Conservation (phyloP, 2,888 invertebrate species). For the Drosophila monieri region DNA sequence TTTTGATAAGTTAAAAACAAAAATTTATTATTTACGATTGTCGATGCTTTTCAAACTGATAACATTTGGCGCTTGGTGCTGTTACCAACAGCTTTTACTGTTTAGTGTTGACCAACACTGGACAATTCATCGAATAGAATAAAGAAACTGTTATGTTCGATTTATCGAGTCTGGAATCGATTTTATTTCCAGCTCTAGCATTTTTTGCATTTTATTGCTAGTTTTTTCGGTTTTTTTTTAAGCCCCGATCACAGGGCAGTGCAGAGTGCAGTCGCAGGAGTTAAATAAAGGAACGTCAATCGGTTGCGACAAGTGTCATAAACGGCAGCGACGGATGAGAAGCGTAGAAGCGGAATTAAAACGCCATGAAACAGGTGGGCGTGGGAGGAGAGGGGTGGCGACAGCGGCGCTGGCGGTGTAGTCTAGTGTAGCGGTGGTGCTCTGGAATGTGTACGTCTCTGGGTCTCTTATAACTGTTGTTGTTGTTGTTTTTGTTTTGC, state of each 20-base stretch:
- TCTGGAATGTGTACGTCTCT: constrained; percentile 5
- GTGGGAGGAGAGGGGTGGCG: constrained; percentile 4
- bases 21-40: constrained; percentile 1
- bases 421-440: constrained; percentile 6
- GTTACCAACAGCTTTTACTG: not conserved
- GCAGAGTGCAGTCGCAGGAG: constrained; percentile 1
- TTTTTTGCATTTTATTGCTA: constrained; percentile 4
- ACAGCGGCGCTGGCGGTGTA: too few relatives aligned
- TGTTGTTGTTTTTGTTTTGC: constrained; percentile 5
- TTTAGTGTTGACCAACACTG: not conserved
- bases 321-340: not conserved
- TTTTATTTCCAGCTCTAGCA: constrained; percentile 2
- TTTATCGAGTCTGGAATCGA: not conserved
- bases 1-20: not conserved
- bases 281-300: constrained; percentile 13
- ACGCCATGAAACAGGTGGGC: constrained; percentile 50
- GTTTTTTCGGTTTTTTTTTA: constrained; percentile 1
- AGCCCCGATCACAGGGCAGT: not conserved
- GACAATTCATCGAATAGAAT: not conserved
- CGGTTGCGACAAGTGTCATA: not conserved
- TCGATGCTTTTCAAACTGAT: not conserved
- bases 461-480: not conserved
- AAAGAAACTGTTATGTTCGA: constrained; percentile 3
- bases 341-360: constrained; percentile 18
- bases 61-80: not conserved